phyloP scores from a whole-genome alignment of 1,140 invertebrate genomes.

The Pseudomyrmex pallidus region DNA sequence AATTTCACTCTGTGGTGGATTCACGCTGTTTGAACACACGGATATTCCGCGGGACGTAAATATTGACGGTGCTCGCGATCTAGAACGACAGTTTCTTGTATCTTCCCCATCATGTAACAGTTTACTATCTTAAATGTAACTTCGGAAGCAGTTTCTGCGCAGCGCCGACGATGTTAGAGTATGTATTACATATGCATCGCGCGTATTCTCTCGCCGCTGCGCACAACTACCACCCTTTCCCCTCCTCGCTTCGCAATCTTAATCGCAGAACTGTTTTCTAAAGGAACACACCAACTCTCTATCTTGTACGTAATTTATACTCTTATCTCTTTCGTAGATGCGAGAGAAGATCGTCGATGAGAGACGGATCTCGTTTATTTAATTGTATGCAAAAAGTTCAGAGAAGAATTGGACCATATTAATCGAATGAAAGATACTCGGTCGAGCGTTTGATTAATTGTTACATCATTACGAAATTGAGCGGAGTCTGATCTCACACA shows the following conservation, averaged over 20 bases:
- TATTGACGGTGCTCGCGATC: slow-evolving; percentile 9
- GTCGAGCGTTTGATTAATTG: too few relatives aligned
- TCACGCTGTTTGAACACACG: background rate
- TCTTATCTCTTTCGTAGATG: slow-evolving; percentile 31
- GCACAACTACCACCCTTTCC: too few relatives aligned
- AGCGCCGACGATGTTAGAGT: too few relatives aligned
- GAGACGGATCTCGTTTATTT: slow-evolving; percentile 20
- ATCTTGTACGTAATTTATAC: slow-evolving; percentile 30
- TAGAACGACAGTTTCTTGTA: slow-evolving; percentile 36
- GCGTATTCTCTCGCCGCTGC: background rate
- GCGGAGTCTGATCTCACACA: too few relatives aligned
- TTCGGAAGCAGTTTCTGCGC: slow-evolving; percentile 7
- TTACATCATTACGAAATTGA: too few relatives aligned
- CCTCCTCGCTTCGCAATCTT: slow-evolving; percentile 23
- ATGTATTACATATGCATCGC: background rate
- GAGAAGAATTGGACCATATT: slow-evolving; percentile 48
- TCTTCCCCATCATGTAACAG: slow-evolving; percentile 59
- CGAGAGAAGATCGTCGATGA: slow-evolving; percentile 36
- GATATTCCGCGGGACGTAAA: background rate
- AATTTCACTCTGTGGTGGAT: background rate
- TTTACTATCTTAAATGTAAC: slow-evolving; percentile 53
- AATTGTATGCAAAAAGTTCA: slow-evolving; percentile 46
- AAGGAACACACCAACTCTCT: slow-evolving; percentile 39
- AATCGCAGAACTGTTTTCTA: slow-evolving; percentile 50
- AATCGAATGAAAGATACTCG: background rate